phyloP scores from a whole-genome alignment of 2,113 vertebrate species.

The Camarhynchus parvulus region DNA sequence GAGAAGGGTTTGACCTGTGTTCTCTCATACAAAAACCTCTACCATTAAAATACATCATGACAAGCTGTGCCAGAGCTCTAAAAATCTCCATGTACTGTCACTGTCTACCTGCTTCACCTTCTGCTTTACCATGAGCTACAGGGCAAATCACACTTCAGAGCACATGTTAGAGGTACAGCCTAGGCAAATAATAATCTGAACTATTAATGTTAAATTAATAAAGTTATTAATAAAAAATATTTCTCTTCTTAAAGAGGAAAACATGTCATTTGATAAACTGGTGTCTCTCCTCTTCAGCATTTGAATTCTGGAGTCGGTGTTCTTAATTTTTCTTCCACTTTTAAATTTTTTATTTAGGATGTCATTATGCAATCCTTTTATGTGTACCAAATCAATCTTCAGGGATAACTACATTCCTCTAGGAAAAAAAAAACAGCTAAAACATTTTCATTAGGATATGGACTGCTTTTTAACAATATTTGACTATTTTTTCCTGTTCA shows the following conservation, averaged over 20 bases:
- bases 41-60: background rate
- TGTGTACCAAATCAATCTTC: background rate
- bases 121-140: background rate
- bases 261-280: background rate
- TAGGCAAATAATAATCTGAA: background rate
- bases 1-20: background rate
- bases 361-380: background rate
- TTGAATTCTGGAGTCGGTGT: background rate
- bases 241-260: background rate
- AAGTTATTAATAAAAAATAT: background rate
- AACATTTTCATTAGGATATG: background rate
- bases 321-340: background rate
- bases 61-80: background rate
- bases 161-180: background rate
- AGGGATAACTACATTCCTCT: background rate
- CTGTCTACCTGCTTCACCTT: background rate
- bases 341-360: background rate
- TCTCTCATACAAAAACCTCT: background rate
- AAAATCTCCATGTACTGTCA: background rate
- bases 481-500: background rate
- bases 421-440: background rate
- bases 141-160: background rate
- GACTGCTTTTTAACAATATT: background rate
- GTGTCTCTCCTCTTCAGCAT: background rate
- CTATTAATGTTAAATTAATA: background rate